Percentiles rank a stretch among this genome's conserved stretches.
Evolutionary conservation across 1,140 invertebrate species (phyloP).

Genomic region (Leucophenga varia): DNA sequence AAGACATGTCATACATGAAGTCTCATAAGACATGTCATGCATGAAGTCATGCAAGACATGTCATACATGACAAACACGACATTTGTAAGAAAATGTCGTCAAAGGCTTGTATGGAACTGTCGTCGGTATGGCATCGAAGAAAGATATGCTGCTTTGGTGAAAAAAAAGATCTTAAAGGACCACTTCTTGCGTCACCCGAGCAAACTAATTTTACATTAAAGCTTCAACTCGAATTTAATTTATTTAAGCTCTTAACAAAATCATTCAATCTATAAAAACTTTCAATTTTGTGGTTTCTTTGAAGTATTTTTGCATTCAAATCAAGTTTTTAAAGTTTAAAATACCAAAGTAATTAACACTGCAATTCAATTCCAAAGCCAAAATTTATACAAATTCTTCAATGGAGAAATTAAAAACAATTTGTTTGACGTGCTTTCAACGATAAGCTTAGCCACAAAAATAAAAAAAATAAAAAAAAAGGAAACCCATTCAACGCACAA

Average conservation of each 20-base stretch:
- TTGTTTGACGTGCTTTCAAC: slow-evolving; percentile 9
- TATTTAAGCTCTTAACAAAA: not conserved
- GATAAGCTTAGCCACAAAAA: slow-evolving; percentile 4
- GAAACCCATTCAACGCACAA: slow-evolving; percentile 15
- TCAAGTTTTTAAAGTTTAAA: not conserved
- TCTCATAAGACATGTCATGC: too few species aligned
- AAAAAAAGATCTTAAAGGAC: too few species aligned
- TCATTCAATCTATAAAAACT: not conserved
- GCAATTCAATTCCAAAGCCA: not conserved
- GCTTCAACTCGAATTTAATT: not conserved
- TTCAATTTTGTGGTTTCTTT: not conserved
- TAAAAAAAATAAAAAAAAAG: slow-evolving; percentile 10
- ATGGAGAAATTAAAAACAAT: slow-evolving; percentile 41
- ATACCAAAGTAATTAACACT: not conserved
- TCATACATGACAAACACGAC: too few species aligned
- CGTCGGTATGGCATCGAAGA: too few species aligned
- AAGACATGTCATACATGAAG: too few species aligned
- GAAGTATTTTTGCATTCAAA: not conserved
- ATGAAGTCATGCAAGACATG: too few species aligned
- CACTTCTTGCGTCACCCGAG: too few species aligned
- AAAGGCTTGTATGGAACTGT: too few species aligned
- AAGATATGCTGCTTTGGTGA: too few species aligned
- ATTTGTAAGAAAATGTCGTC: too few species aligned
- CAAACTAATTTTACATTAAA: too few species aligned
- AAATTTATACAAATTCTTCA: not conserved